Conservation (phyloP, 2,113 vertebrate genomes). For the Petaurus breviceps region DNA sequence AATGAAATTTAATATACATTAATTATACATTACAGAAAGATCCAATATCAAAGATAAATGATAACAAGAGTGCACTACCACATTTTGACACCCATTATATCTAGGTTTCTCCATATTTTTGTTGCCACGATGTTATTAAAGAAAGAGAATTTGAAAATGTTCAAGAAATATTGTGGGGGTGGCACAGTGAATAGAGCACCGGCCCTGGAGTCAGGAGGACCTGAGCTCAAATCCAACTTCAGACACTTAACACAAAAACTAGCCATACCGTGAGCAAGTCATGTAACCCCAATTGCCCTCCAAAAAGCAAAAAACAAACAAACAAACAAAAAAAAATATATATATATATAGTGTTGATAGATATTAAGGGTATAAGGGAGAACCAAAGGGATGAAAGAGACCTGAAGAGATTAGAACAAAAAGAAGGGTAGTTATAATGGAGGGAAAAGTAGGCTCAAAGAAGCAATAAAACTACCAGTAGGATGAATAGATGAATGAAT, state of each 20-base stretch:
- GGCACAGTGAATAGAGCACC: no score
- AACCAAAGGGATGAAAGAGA: not conserved
- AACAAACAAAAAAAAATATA: no score
- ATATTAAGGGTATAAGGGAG: not conserved
- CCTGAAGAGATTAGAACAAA: not conserved
- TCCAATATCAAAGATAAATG: conserved; percentile 62
- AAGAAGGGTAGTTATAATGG: not conserved
- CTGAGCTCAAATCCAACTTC: no score
- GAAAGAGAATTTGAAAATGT: conserved; percentile 48
- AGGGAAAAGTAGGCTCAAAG: not conserved
- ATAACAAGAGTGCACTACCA: conserved; percentile 68
- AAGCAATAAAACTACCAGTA: not conserved
- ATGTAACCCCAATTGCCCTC: no score
- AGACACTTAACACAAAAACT: no score
- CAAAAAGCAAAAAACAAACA: no score
- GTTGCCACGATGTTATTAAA: not conserved
- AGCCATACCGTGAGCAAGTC: no score
- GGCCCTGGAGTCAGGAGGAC: no score
- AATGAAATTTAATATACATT: conserved; percentile 68
- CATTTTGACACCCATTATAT: conserved; percentile 35
- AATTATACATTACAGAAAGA: conserved; percentile 61
- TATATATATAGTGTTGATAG: not conserved
- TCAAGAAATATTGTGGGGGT: not conserved
- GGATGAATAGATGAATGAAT: not conserved
- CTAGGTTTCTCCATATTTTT: conserved; percentile 41